Evolutionary conservation across 2,888 invertebrate genomes (phyloP).

Genomic region (Hoplodrina blanda): DNA sequence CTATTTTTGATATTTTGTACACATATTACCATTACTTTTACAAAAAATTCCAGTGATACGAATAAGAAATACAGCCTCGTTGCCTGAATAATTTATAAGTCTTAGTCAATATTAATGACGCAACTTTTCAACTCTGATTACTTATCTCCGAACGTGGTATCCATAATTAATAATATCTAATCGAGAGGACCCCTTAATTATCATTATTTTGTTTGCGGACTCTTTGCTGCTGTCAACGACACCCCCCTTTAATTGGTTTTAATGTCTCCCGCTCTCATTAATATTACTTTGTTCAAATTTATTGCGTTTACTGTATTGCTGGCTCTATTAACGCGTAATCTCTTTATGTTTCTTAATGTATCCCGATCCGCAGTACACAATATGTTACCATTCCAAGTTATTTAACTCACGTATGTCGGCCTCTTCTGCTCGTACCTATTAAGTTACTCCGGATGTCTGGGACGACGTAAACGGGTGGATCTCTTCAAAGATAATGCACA

Average conservation of each 20-base stretch:
- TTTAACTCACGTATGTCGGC: constrained; percentile 72
- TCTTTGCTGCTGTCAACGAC: constrained; percentile 45
- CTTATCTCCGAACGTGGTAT: constrained; percentile 72
- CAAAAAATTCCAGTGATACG: constrained; percentile 31
- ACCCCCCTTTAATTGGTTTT: constrained; percentile 48
- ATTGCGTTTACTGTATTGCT: constrained; percentile 25
- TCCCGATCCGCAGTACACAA: constrained; percentile 70
- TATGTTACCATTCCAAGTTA: constrained; percentile 67
- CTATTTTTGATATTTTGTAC: constrained; percentile 36
- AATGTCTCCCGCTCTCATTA: constrained; percentile 51
- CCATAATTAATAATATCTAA: constrained; percentile 67
- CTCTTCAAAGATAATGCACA: constrained; percentile 51
- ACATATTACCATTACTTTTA: constrained; percentile 36
- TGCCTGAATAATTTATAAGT: constrained; percentile 70
- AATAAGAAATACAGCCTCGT: constrained; percentile 46
- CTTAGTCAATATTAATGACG: constrained; percentile 72
- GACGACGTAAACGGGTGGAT: constrained; percentile 61
- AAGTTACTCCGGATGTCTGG: constrained; percentile 63
- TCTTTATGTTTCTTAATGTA: constrained; percentile 59
- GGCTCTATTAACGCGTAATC: constrained; percentile 50
- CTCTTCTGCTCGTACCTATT: constrained; percentile 62
- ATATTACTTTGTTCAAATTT: constrained; percentile 54
- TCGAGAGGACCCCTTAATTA: constrained; percentile 52
- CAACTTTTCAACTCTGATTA: constrained; percentile 76
- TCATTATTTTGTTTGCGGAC: constrained; percentile 52